phyloP scores from a whole-genome alignment of 2,113 vertebrate species.

The Reinhardtius hippoglossoides region DNA sequence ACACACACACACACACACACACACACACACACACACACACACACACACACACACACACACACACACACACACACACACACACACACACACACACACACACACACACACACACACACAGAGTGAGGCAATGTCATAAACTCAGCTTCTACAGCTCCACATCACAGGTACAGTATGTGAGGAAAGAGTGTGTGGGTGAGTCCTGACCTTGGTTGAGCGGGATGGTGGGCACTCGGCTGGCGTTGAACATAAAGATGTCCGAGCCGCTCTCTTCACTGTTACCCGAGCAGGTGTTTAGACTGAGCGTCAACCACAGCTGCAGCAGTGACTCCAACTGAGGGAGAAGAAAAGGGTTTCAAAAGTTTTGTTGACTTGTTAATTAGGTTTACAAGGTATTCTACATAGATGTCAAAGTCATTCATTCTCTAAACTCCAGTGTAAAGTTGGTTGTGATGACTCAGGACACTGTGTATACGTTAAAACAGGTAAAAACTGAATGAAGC shows the following conservation, averaged over 20 bases:
- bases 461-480: not conserved
- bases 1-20: slow-evolving; percentile 3
- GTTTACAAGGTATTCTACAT: not conserved
- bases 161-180: not conserved
- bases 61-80: slow-evolving; percentile 4
- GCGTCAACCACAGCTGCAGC: slow-evolving; percentile 96
- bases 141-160: not conserved
- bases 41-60: not conserved
- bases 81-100: slow-evolving; percentile 10
- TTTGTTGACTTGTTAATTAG: not conserved
- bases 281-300: slow-evolving; percentile 95
- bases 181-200: slow-evolving; percentile 12
- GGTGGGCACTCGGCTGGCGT: slow-evolving; percentile 93
- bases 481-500: too few species aligned
- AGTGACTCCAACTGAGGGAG: slow-evolving; percentile 91
- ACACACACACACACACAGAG: not conserved
- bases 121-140: not conserved
- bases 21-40: not conserved
- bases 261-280: slow-evolving; percentile 90
- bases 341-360: not conserved
- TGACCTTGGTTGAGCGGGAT: slow-evolving; percentile 97
- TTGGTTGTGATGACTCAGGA: too few species aligned
- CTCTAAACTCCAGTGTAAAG: not conserved
- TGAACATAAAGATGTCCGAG: slow-evolving; percentile 95
- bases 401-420: not conserved